Evolutionary conservation across 1,140 invertebrate species (phyloP).

Genomic region (Sipha flava): DNA sequence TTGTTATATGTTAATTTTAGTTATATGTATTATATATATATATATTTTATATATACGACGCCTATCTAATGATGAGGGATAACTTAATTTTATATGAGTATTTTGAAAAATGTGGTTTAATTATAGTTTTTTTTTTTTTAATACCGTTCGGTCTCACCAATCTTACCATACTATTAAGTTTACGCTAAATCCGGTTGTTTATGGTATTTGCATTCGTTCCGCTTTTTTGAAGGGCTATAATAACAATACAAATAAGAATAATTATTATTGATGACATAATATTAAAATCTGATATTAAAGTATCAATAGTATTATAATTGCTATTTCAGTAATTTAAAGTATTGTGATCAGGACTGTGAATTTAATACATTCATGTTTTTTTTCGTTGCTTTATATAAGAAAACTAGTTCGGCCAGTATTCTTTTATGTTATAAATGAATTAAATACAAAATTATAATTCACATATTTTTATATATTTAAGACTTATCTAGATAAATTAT

Average conservation of each 20-base stretch:
- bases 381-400: too few species aligned
- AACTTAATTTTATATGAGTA: constrained; percentile 6
- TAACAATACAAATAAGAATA: neutral
- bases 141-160: neutral
- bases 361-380: too few species aligned
- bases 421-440: too few species aligned
- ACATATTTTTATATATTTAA: too few species aligned
- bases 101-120: constrained; percentile 10
- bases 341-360: too few species aligned
- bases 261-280: neutral
- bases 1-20: neutral
- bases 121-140: neutral
- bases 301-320: too few species aligned
- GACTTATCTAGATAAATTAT: too few species aligned
- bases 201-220: constrained; percentile 3
- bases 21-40: too few species aligned
- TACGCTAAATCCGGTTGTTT: constrained; percentile 22
- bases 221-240: neutral
- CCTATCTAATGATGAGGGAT: constrained; percentile 10
- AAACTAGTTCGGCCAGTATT: too few species aligned
- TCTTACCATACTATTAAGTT: neutral
- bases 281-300: too few species aligned
- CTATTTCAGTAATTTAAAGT: too few species aligned
- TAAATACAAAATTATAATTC: too few species aligned
- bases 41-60: neutral